Evolutionary conservation across 2,113 vertebrate genomes (phyloP), one percentile per base, ranked within the genome.

Genomic region (human): DNA sequence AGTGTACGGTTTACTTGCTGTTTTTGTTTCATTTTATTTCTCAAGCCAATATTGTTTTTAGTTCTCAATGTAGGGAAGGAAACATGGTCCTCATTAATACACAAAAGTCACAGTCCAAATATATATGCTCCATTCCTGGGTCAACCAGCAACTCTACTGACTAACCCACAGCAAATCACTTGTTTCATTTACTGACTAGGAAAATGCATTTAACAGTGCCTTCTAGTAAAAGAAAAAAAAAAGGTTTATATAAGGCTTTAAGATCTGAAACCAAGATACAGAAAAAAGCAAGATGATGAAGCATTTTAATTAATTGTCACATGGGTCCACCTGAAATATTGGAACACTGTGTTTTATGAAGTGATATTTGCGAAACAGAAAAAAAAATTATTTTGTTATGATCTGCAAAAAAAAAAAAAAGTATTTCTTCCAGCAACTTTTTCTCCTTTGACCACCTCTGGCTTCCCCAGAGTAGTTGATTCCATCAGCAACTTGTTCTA

Each of bases 11-110:
- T 95, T 94, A 81, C 88, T 96, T 61, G 45, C 82, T 89, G 79
- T 89, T 95, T 97, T 95, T 89, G 89, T 96, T 97, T 93, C 75
- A 89, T 96, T 96, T 88, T 52, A 92, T 94, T 96, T 98, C 76
- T 89, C 78, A 96, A 93, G 57, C 48, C 50, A 90, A 30, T 85
- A 92, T 94, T 96, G 68, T 35, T 91, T 97, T 95, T 61, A 78
- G 48, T 89, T 83, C 75, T 27, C 82, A 84, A 5, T 92, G 14
- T 83, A 96, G 76, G 76, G 2, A 50, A 93, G 50, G 27, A 57
- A 93, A 75, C 23, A 43, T 79, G 84, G 38, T 83, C 27, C 80
- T 97, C 5, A 27, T 94, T 95, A 93, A 93, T 70, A 84, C 30
- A 16, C 57, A 86, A 83, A 95, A 61, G 25, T 91, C 78, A 76